A percentile compares a stretch with the other conserved stretches of the same genome.
Conservation (phyloP, 1,140 invertebrate species). For the Heliconius eleuchia region DNA sequence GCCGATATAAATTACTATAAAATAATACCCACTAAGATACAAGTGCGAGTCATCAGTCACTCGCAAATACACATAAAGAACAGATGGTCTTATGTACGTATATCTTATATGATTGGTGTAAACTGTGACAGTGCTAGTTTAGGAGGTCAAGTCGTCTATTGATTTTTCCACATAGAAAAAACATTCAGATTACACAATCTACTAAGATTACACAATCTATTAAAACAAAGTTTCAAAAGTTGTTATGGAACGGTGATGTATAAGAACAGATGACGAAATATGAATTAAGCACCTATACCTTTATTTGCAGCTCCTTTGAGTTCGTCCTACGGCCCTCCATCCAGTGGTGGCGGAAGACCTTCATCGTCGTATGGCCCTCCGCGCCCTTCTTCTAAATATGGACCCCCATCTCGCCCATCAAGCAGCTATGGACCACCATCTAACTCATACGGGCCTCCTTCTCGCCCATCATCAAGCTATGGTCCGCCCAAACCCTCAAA, state of each 20-base stretch:
- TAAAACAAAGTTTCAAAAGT: neutral
- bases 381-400: conserved; percentile 62
- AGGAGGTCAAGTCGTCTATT: neutral
- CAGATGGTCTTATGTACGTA: neutral
- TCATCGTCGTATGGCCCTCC: conserved; percentile 78
- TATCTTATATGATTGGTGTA: conserved; percentile 3
- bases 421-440: conserved; percentile 56
- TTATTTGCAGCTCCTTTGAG: conserved; percentile 68
- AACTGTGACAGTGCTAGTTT: conserved; percentile 4
- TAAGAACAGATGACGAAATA: conserved; percentile 28
- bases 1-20: neutral
- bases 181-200: neutral
- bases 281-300: conserved; percentile 36
- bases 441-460: conserved; percentile 42
- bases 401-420: conserved; percentile 69
- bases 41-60: neutral
- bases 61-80: neutral
- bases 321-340: conserved; percentile 74
- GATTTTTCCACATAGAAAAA: neutral
- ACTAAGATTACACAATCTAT: neutral
- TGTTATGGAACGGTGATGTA: neutral
- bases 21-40: neutral
- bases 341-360: conserved; percentile 66
- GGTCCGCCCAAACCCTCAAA: conserved; percentile 20
- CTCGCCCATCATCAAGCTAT: conserved; percentile 54